phyloP scores from a whole-genome alignment of 2,888 invertebrate species.

The Tenthredo distinguenda region DNA sequence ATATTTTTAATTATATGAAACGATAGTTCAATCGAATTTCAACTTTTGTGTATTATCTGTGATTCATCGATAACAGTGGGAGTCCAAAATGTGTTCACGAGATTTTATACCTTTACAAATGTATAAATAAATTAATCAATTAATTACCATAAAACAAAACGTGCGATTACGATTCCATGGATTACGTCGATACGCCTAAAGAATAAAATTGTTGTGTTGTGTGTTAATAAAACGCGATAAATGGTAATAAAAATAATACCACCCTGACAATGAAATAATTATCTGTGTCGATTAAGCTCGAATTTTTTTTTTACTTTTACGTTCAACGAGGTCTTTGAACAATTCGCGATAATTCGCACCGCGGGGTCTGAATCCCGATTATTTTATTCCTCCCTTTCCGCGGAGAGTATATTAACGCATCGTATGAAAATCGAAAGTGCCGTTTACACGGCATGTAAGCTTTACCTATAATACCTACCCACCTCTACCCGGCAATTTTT shows the following conservation, averaged over 20 bases:
- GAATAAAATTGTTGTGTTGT: background rate
- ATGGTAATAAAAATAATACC: background rate
- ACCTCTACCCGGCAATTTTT: background rate
- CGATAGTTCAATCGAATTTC: background rate
- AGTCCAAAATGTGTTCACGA: background rate
- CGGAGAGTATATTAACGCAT: background rate
- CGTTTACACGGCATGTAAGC: background rate
- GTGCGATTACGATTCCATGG: background rate
- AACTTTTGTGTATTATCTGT: background rate
- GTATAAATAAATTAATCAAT: background rate
- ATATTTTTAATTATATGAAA: background rate
- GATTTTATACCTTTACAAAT: background rate
- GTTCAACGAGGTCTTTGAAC: background rate
- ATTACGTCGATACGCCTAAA: slow-evolving; percentile 9
- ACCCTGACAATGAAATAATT: background rate
- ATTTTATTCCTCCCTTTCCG: background rate
- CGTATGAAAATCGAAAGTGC: background rate
- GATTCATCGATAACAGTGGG: too few species aligned
- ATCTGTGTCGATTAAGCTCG: background rate
- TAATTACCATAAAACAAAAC: background rate
- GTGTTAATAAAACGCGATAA: background rate
- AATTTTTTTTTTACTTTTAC: background rate
- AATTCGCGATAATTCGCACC: background rate
- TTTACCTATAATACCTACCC: background rate
- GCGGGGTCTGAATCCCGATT: background rate